Evolutionary conservation across 2,797 vertebrate genomes (phyloP).

Genomic region (Pseudopleuronectes americanus): DNA sequence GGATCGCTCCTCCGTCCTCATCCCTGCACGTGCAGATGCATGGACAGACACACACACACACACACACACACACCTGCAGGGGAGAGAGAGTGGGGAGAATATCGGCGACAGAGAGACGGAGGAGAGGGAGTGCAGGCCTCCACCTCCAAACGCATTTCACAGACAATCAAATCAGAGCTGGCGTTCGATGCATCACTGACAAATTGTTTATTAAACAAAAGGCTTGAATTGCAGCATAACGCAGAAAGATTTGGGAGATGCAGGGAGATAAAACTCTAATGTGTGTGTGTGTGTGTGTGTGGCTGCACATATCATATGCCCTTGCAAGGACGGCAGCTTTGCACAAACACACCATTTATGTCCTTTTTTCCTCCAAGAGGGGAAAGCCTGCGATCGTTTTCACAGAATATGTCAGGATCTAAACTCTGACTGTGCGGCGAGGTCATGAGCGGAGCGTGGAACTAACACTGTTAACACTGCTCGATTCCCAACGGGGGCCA

Average conservation of each 20-base stretch:
- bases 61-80: conserved; percentile 46
- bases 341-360: conserved; percentile 47
- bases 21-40: conserved; percentile 23
- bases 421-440: conserved; percentile 31
- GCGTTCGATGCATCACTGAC: conserved; percentile 90
- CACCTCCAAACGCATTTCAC: conserved; percentile 64
- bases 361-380: conserved; percentile 3
- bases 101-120: conserved; percentile 37
- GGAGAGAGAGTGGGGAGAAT: conserved; percentile 13
- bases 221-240: conserved; percentile 88
- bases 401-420: neutral
- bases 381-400: neutral
- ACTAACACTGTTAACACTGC: conserved; percentile 11
- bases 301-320: neutral
- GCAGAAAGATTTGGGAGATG: conserved; percentile 77
- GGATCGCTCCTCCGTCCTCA: conserved; percentile 59
- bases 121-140: conserved; percentile 40
- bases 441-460: conserved; percentile 26
- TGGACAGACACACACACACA: conserved; percentile 31
- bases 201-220: conserved; percentile 96
- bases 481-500: conserved; percentile 44
- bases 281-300: neutral
- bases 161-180: conserved; percentile 77
- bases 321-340: conserved; percentile 42
- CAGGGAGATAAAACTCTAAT: conserved; percentile 2